phyloP scores from a whole-genome alignment of 2,113 vertebrate genomes.

The Sinocyclocheilus maitianheensis region DNA sequence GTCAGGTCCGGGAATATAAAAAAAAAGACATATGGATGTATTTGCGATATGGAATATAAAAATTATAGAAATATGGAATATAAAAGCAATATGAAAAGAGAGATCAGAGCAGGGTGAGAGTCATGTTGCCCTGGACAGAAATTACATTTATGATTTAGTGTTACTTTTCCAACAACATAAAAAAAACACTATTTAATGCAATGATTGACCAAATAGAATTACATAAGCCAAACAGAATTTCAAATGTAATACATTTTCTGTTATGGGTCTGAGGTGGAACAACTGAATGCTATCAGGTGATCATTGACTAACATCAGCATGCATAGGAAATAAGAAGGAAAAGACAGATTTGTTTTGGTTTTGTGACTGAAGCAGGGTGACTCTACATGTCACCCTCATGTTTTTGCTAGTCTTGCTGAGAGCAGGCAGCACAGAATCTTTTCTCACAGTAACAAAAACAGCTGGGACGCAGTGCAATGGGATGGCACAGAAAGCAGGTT shows the following conservation, averaged over 20 bases:
- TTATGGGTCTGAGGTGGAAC: not conserved
- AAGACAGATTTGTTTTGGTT: not conserved
- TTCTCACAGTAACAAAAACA: not conserved
- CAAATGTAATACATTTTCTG: not conserved
- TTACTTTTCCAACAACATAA: no score
- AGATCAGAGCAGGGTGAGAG: not conserved
- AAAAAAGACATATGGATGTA: not conserved
- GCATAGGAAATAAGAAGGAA: not conserved
- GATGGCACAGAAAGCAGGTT: not conserved
- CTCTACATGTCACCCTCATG: not conserved
- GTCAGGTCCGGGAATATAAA: not conserved
- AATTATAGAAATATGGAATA: not conserved
- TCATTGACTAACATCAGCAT: not conserved
- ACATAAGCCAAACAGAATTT: not conserved
- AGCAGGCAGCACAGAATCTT: not conserved
- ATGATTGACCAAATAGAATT: no score
- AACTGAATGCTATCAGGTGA: not conserved
- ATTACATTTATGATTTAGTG: not conserved
- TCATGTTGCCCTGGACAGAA: no score
- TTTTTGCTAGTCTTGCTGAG: not conserved
- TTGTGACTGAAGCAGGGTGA: not conserved
- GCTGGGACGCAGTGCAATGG: not conserved
- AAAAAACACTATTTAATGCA: no score
- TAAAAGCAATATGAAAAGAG: not conserved
- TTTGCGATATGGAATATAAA: no score